Evolutionary conservation across 92 coral and sea anemone genomes (phyloP).

Genomic region (Parazoanthus swiftii): DNA sequence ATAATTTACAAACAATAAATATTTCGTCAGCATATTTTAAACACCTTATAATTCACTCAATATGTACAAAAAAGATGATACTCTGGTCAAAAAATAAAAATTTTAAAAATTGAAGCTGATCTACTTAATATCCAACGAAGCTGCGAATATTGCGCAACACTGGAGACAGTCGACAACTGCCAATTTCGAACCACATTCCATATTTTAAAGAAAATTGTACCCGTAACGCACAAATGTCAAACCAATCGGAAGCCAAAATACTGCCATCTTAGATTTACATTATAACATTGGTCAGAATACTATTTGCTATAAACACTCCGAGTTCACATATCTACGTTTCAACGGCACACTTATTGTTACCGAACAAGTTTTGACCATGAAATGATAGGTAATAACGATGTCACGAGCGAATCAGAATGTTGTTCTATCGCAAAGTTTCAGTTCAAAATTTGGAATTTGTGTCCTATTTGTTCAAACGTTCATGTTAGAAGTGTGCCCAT

Average conservation of each 20-base stretch:
- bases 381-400: not conserved
- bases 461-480: no score
- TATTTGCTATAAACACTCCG: not conserved
- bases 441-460: not conserved
- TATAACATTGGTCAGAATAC: not conserved
- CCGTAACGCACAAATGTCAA: not conserved
- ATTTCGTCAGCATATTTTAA: not conserved
- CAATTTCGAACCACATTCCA: not conserved
- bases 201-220: not conserved
- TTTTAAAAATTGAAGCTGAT: not conserved
- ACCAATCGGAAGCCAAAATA: not conserved
- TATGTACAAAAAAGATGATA: conserved; percentile 6
- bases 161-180: not conserved
- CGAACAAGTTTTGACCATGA: not conserved
- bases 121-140: not conserved
- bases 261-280: not conserved
- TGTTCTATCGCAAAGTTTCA: not conserved
- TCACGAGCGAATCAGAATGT: not conserved
- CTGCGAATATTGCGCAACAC: not conserved
- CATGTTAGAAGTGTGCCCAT: no score
- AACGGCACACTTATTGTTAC: no score
- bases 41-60: conserved; percentile 34
- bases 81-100: conserved; percentile 30
- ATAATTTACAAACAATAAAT: conserved; percentile 33
- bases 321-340: not conserved